A percentile compares a stretch with the other conserved stretches of the same genome.
These are phyloP conservation scores for Odontocerum albicorne DNA, from an alignment of 2,888 invertebrate species.

Conservation along the genomic window DNA sequence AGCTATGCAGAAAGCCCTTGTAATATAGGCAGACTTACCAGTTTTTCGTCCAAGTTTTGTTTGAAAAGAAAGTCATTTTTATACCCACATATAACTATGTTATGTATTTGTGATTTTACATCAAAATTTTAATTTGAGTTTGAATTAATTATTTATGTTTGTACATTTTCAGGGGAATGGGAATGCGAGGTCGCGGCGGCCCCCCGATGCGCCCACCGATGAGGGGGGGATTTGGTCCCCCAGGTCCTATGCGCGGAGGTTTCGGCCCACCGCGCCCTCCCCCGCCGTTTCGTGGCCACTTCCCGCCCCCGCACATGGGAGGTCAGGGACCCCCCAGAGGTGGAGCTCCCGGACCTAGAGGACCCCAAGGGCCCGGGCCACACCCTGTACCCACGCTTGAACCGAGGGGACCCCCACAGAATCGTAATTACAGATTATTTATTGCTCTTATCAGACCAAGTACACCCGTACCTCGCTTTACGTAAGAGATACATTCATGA, in stretches of 20 bases:
- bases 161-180: slow-evolving; percentile 22
- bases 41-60: no score
- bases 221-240: slow-evolving; percentile 18
- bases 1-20: no score
- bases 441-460: no score
- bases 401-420: slow-evolving; percentile 19
- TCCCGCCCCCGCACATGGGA: slow-evolving; percentile 1
- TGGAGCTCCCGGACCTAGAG: slow-evolving; percentile 2
- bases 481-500: no score
- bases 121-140: no score
- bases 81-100: no score
- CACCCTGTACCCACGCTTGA: slow-evolving; percentile 22
- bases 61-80: no score
- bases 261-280: slow-evolving; percentile 6
- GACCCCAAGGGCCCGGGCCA: slow-evolving; percentile 19
- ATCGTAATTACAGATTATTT: slow-evolving; percentile 17
- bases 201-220: slow-evolving; percentile 21
- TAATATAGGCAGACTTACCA: no score
- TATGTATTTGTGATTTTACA: no score
- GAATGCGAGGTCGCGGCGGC: slow-evolving; percentile 18
- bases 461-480: no score
- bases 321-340: slow-evolving; percentile 9
- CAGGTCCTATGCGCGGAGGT: slow-evolving; percentile 15
- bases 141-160: no score
- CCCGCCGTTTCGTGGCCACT: no score